Base-by-base conservation (phyloP, 2,797 vertebrate species). In the Carcharodon carcharias region DNA sequence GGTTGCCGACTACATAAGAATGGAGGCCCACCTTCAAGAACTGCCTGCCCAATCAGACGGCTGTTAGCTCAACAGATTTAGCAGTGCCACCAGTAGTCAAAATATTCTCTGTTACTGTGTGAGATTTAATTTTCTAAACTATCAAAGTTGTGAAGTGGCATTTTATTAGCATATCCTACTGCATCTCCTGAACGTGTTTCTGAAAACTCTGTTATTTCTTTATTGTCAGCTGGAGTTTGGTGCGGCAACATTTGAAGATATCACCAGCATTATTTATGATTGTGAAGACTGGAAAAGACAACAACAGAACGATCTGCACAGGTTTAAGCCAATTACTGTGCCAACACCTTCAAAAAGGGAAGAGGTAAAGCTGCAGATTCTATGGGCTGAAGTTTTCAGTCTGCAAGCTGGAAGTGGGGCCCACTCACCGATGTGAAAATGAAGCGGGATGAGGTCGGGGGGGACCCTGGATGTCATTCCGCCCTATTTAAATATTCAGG, bases 261-360 rank as follows among this genome's bases (percentile, higher is more conserved):
- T 99, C 96, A 98, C 99, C 96, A 97, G 96, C 96, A 97, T 99
- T 96, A 98, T 99, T 97, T 99, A 99, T 67, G 98, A 98, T 97
- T 98, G 97, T 96, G 97, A 99, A 97, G 98, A 98, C 23, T 98
- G 98, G 98, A 98, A 97, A 96, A 97, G 98, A 96, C 99, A 99
- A 96, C 97, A 99, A 97, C 97, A 97, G 96, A 98, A 98, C 96
- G 99, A 99, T 96, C 96, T 98, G 95, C 97, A 98, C 97, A 98
- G 97, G 95, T 97, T 98, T 95, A 97, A 96, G 95, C 97, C 99
- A 95, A 97, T 98, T 97, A 96, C 96, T 0, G 96, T 99, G 2
- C 98, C 99, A 12, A 23, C 97, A 6, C 96, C 97, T 61, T 67
- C 96, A 87, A 96, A 3, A 82, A 96, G 97, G 65, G 97, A 97